phyloP scores from a whole-genome alignment of 2,113 vertebrate genomes.

The Crotalus helleri region DNA sequence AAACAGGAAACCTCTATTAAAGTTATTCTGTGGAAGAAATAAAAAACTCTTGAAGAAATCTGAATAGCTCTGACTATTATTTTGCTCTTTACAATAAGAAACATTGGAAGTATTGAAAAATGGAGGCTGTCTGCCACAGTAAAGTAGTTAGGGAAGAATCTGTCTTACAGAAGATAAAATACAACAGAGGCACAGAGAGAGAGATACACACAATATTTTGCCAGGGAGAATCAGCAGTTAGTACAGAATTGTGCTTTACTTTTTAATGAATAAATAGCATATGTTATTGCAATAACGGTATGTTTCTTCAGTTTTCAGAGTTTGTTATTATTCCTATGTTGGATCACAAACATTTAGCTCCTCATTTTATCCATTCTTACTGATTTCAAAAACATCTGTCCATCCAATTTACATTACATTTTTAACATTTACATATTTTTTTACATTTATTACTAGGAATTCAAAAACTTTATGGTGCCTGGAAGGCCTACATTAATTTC shows the following conservation, averaged over 20 bases:
- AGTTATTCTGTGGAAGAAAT: neutral
- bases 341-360: neutral
- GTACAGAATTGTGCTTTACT: neutral
- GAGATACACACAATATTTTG: neutral
- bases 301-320: neutral
- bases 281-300: neutral
- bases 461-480: neutral
- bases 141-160: neutral
- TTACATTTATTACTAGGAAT: neutral
- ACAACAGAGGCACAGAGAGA: neutral
- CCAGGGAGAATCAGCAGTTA: neutral
- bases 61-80: neutral
- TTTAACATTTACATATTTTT: neutral
- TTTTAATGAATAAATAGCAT: neutral
- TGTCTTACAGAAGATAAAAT: neutral
- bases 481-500: neutral
- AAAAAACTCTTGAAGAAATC: neutral
- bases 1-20: slow-evolving; percentile 56
- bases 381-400: neutral
- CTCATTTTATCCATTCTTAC: neutral
- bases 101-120: neutral
- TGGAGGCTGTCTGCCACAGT: neutral
- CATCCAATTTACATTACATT: neutral
- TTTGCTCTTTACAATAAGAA: neutral
- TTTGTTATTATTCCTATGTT: neutral